These are phyloP conservation scores for Drosophila sproati DNA, from an alignment of 1,140 invertebrate species.

Conservation along the genomic window DNA sequence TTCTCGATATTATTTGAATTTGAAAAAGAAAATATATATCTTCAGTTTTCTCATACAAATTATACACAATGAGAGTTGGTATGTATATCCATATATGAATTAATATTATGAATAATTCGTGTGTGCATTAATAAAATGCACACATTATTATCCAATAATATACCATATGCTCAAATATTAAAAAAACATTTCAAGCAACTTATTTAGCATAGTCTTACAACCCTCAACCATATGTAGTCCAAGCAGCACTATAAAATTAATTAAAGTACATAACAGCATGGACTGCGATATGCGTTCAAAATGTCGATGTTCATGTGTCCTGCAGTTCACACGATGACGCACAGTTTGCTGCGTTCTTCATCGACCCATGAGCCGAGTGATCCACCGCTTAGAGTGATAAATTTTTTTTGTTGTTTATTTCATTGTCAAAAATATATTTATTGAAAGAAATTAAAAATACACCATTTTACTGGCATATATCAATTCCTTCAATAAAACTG, in stretches of 20 bases:
- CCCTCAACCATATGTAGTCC: conserved; percentile 87
- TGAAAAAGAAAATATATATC: conserved; percentile 28
- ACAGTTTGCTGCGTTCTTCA: conserved; percentile 94
- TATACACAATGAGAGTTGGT: conserved; percentile 11
- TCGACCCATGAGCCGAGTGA: conserved; percentile 92
- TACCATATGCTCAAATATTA: conserved; percentile 43
- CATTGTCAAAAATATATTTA: conserved; percentile 33
- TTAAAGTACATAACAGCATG: conserved; percentile 83
- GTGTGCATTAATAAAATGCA: neutral
- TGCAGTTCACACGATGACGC: conserved; percentile 92
- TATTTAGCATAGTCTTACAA: conserved; percentile 61
- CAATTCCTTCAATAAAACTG: conserved; percentile 24
- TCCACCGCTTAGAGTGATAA: conserved; percentile 86
- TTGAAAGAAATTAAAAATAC: conserved; percentile 58
- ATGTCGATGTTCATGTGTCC: conserved; percentile 92
- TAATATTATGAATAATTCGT: conserved; percentile 33
- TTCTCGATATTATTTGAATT: conserved; percentile 39
- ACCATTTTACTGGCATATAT: conserved; percentile 53
- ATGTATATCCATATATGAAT: conserved; percentile 9
- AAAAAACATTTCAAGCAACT: conserved; percentile 42
- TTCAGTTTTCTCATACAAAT: conserved; percentile 22
- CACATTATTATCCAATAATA: conserved; percentile 42
- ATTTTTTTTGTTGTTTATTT: conserved; percentile 24
- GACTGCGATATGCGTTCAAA: conserved; percentile 92
- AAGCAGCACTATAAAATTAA: conserved; percentile 77